These are phyloP conservation scores for Mallotus villosus DNA, from an alignment of 2,797 vertebrate genomes.

Conservation along the genomic window DNA sequence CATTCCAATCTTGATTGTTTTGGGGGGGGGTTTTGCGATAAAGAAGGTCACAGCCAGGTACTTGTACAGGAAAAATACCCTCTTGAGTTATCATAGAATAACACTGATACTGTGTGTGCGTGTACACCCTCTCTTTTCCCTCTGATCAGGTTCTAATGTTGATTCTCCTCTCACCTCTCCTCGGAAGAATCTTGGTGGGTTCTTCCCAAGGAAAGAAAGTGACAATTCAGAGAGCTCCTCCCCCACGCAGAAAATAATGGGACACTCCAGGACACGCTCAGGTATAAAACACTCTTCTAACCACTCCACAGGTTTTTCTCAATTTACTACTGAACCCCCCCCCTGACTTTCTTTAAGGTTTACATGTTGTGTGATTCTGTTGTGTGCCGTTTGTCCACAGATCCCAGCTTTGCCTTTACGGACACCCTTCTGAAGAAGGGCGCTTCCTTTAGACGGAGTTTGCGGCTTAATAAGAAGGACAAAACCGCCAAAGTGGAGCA, in stretches of 20 bases:
- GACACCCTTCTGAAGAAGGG: slow-evolving; percentile 29
- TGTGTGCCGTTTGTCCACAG: slow-evolving; percentile 38
- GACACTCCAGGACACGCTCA: slow-evolving; percentile 46
- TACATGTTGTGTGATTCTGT: not conserved
- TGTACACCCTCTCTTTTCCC: not conserved
- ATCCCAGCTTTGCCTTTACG: slow-evolving; percentile 30
- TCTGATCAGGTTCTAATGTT: slow-evolving; percentile 44
- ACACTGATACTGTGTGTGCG: not conserved
- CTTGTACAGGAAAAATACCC: not conserved
- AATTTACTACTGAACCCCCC: no score
- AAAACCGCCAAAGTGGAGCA: not conserved
- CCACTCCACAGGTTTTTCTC: no score
- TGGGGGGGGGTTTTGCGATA: not conserved
- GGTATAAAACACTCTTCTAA: slow-evolving; percentile 35
- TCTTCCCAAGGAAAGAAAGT: slow-evolving; percentile 43
- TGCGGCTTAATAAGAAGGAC: slow-evolving; percentile 30
- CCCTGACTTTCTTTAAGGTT: not conserved
- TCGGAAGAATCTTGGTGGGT: not conserved
- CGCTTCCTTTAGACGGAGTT: slow-evolving; percentile 31
- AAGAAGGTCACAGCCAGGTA: not conserved
- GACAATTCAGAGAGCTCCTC: not conserved
- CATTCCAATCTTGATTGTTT: slow-evolving; percentile 5
- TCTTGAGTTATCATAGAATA: not conserved
- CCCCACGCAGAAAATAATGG: not conserved
- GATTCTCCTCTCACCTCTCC: slow-evolving; percentile 37